Base-by-base conservation (phyloP, 2,797 vertebrate species). In the Lemur catta region DNA sequence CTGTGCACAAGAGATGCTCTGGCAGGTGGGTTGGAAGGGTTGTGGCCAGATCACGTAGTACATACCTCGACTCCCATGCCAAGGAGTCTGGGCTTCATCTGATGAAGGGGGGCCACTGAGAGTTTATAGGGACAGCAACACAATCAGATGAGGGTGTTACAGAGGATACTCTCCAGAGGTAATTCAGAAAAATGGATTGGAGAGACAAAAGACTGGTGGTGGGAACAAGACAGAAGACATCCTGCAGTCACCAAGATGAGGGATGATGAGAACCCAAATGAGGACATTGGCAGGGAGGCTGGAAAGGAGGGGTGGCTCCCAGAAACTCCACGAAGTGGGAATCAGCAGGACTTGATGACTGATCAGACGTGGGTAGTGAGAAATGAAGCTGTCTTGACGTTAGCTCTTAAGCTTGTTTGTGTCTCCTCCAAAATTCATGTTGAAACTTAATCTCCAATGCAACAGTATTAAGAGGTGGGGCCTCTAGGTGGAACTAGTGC, bases 11-110 rank as follows among this genome's bases (percentile, higher is more conserved):
- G n/a, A 50, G 35, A 38, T 18, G 4, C 6, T 6, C 28, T 7
- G 7, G 22, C 6, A 52, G 74, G 13, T 0, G 22, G 30, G 5
- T 14, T 9, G 33, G n/a, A 46, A 35, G 26, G 8, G 41, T 10
- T 69, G 22, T 4, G 38, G 67, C 7, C 14, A 17, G 28, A 72
- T 26, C 35, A 1, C 4, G 26, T 63, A 22, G 28, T 75, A 11
- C 0, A 4, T 3, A 63, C 52, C 38, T 43, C 1, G 0, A 71
- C 41, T 7, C 28, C 22, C 55, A 61, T 0, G 8, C 2, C n/a
- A 33, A 84, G 33, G 35, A 79, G 78, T 79, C 18, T 24, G 26
- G 15, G 78, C 30, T 43, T 61, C 76, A 9, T 61, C 17, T 43
- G 28, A 14, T 2, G 22, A 88, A 71, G 57, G 48, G 41, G n/a